Percentiles rank a stretch among this genome's conserved stretches.
Evolutionary conservation across 2,113 vertebrate species (phyloP).

Genomic region (Fulmarus glacialis): DNA sequence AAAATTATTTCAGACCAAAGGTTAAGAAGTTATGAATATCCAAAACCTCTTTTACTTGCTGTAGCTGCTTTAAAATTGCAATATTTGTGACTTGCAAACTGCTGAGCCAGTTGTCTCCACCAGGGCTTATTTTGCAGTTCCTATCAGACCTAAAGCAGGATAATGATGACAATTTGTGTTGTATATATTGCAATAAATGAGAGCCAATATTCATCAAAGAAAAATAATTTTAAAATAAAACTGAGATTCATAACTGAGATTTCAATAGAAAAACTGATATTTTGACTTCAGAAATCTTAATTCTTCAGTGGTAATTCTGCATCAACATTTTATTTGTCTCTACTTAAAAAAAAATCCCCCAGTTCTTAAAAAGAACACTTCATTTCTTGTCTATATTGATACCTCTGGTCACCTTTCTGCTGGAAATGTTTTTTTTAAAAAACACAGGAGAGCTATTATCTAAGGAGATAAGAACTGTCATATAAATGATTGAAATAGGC

Average conservation of each 20-base stretch:
- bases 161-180: background rate
- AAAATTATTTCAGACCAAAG: background rate
- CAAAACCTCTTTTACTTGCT: background rate
- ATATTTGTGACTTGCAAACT: background rate
- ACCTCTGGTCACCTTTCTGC: background rate
- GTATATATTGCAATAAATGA: background rate
- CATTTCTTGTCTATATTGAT: background rate
- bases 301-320: background rate
- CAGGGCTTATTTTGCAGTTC: background rate
- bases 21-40: background rate
- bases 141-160: background rate
- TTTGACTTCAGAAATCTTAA: background rate
- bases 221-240: background rate
- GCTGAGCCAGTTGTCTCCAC: background rate
- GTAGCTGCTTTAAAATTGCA: background rate
- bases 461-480: background rate
- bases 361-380: background rate
- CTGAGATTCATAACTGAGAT: background rate
- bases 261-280: background rate
- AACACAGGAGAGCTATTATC: background rate
- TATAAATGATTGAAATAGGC: background rate
- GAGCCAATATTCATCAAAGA: rapidly evolving
- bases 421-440: background rate
- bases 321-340: background rate
- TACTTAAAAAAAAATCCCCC: background rate